These are phyloP conservation scores for Trialeurodes vaporariorum DNA, from an alignment of 1,140 invertebrate species.

Conservation along the genomic window DNA sequence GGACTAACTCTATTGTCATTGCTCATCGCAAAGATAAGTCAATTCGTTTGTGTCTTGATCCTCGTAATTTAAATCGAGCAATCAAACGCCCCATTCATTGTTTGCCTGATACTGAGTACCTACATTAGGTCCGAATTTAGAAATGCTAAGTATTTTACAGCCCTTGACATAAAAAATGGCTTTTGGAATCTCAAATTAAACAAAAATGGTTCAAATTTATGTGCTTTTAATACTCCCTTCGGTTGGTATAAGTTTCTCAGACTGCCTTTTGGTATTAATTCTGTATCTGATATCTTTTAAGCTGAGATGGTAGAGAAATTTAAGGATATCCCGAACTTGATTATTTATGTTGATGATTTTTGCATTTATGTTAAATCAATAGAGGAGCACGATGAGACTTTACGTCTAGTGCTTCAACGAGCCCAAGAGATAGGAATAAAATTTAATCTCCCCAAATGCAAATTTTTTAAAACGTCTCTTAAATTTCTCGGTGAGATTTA, in stretches of 20 bases:
- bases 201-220: slow-evolving; percentile 15
- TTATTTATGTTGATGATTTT: slow-evolving; percentile 24
- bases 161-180: slow-evolving; percentile 21
- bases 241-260: slow-evolving; percentile 29
- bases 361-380: slow-evolving; percentile 13
- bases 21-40: slow-evolving; percentile 30
- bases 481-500: slow-evolving; percentile 32
- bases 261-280: slow-evolving; percentile 30
- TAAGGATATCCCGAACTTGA: slow-evolving; percentile 28
- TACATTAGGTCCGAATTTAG: slow-evolving; percentile 18
- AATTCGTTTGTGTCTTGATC: slow-evolving; percentile 34
- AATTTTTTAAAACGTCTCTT: slow-evolving; percentile 11
- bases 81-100: slow-evolving; percentile 13
- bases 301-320: slow-evolving; percentile 25
- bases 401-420: slow-evolving; percentile 16
- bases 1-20: slow-evolving; percentile 31
- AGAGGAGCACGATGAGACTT: slow-evolving; percentile 14
- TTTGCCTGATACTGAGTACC: slow-evolving; percentile 18
- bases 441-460: slow-evolving; percentile 18
- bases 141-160: slow-evolving; percentile 16
- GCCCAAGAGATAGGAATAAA: slow-evolving; percentile 19
- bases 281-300: slow-evolving; percentile 31
- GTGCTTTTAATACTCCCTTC: slow-evolving; percentile 21
- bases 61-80: slow-evolving; percentile 20
- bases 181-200: slow-evolving; percentile 21